Conservation (phyloP, 1,140 invertebrate genomes). For the Drosophila arawakana region DNA sequence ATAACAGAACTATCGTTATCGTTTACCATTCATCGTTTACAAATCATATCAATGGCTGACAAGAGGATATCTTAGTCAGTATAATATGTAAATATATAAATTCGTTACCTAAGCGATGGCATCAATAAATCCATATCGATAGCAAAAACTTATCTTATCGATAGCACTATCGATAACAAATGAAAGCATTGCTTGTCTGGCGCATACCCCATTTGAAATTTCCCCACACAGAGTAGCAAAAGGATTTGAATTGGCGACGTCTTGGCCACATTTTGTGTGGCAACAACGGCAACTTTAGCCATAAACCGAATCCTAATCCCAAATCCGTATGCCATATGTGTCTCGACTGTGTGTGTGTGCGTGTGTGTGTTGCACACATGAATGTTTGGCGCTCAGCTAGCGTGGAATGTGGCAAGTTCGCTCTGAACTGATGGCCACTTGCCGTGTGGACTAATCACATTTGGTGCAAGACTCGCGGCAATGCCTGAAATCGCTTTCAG, state of each 20-base stretch:
- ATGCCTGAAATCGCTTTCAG: slow-evolving; percentile 52
- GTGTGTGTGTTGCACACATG: slow-evolving; percentile 15
- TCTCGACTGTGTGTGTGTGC: slow-evolving; percentile 6
- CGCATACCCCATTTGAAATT: not conserved
- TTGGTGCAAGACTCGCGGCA: slow-evolving; percentile 33
- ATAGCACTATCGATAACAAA: not conserved
- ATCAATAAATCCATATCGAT: not conserved
- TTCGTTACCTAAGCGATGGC: too few relatives aligned
- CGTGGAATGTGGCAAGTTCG: slow-evolving; percentile 12
- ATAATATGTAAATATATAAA: too few relatives aligned
- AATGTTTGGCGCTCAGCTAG: slow-evolving; percentile 11
- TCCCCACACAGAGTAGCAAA: slow-evolving; percentile 39
- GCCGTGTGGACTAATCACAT: slow-evolving; percentile 49
- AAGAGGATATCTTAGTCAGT: too few relatives aligned
- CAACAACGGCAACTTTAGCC: slow-evolving; percentile 5
- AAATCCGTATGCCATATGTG: slow-evolving; percentile 21
- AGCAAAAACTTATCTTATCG: not conserved
- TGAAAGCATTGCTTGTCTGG: too few relatives aligned
- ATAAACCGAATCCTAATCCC: slow-evolving; percentile 33
- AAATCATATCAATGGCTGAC: not conserved
- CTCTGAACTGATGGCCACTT: slow-evolving; percentile 36
- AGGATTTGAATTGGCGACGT: slow-evolving; percentile 58
- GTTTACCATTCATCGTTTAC: not conserved
- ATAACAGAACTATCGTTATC: too few relatives aligned
- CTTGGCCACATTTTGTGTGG: slow-evolving; percentile 51